Percentiles rank a stretch among this genome's conserved stretches.
Evolutionary conservation across 2,113 vertebrate species (phyloP).

Genomic region (Gobiocypris rarus): DNA sequence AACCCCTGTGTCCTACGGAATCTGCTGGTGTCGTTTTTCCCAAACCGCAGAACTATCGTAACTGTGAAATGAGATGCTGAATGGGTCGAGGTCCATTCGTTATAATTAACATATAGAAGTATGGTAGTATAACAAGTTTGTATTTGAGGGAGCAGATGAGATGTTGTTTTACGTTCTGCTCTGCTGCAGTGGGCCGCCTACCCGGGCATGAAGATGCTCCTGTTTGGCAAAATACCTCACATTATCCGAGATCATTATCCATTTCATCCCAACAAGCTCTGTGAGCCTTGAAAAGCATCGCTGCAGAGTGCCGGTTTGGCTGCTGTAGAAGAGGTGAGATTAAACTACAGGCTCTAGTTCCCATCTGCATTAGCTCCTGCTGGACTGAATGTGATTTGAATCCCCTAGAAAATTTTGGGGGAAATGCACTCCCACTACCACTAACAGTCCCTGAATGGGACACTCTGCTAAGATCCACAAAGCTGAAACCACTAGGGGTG

Average conservation of each 20-base stretch:
- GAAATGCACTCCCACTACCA: too few species aligned
- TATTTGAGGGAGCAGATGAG: constrained; percentile 42
- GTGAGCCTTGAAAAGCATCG: constrained; percentile 63
- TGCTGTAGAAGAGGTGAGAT: constrained; percentile 63
- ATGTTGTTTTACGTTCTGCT: constrained; percentile 47
- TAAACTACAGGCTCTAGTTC: constrained; percentile 63
- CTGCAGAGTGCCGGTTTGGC: constrained; percentile 63
- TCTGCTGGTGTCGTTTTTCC: not conserved
- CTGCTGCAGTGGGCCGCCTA: constrained; percentile 52
- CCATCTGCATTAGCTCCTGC: not conserved
- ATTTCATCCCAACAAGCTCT: constrained; percentile 69
- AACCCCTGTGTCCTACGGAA: constrained; percentile 34
- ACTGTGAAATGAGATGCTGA: not conserved
- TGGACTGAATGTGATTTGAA: constrained; percentile 32
- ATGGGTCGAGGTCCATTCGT: not conserved
- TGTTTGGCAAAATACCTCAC: constrained; percentile 67
- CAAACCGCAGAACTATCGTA: not conserved
- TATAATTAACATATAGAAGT: not conserved
- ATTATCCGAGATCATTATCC: constrained; percentile 71
- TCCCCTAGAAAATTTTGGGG: not conserved
- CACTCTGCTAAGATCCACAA: constrained; percentile 39
- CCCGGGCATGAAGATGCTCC: constrained; percentile 54
- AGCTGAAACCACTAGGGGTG: too few species aligned
- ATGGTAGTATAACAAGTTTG: not conserved
- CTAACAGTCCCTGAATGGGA: constrained; percentile 7